Base-by-base conservation (phyloP, 2,888 invertebrate genomes). In the Gryllus longicercus region DNA sequence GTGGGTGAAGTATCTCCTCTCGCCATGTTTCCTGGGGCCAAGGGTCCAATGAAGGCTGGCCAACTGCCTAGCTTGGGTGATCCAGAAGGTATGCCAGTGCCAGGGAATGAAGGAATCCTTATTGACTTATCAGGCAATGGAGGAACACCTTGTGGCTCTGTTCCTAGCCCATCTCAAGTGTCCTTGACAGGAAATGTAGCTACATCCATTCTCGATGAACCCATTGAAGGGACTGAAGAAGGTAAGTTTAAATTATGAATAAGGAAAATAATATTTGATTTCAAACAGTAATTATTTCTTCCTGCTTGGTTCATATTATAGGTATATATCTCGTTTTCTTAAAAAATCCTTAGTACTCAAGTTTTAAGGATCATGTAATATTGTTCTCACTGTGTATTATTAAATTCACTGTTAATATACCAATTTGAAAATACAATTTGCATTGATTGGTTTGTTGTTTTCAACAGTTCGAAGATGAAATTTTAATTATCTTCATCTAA, bases 91-190 rank as follows among this genome's bases (percentile, higher is more conserved):
- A n/a, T 76, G 38, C 23, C 23, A 74, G n/a, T 38, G 38, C 63
- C 63, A 18, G n/a, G 63, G 16, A 63, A 83, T 75, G 95, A 95
- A 87, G 94, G 92, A 80, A 89, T 93, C 81, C 86, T 95, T 21
- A 94, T 96, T 76, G 95, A 95, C 85, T 88, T 95, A 85, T 90
- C 63, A 51, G 79, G 94, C 82, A 88, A 93, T 78, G 89, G 91
- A 84, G 87, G 91, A 76, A 75, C 77, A 76, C 80, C 63, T 75
- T 78, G 80, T 25, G 75, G 79, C 18, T 79, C 81, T 51, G 79
- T 82, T 63, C 4, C 14, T 18, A 14, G 63, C 14, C 79, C 82
- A 77, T 76, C 78, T n/a, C 74, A 79, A 14, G 76, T 79, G 50
- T 76, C 81, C 50, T 79, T 50, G 63, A 63, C 78, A 38, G 79